Evolutionary conservation across 2,113 vertebrate genomes (phyloP).

Genomic region (Phrynosoma platyrhinos): DNA sequence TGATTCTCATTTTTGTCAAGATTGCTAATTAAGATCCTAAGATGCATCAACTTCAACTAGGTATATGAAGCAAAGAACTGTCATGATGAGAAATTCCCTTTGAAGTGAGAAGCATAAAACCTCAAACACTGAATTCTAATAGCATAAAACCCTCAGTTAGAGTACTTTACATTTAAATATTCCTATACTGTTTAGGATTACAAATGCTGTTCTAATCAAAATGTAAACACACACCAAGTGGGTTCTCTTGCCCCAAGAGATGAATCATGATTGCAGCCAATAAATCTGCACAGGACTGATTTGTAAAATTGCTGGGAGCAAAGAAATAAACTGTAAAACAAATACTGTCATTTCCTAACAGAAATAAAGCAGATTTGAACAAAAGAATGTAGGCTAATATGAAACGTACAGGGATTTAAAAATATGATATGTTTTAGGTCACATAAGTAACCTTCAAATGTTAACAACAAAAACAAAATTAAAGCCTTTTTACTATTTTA

Average conservation of each 20-base stretch:
- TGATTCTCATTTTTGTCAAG: no score
- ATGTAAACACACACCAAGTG: background rate
- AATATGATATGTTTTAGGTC: background rate
- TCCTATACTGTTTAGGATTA: constrained; percentile 31
- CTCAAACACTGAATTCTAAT: constrained; percentile 29
- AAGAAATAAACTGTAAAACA: constrained; percentile 9
- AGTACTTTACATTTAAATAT: constrained; percentile 22
- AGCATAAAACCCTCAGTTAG: constrained; percentile 25
- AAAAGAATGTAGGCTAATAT: background rate
- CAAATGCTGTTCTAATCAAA: background rate
- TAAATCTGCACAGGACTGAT: background rate
- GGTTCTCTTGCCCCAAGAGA: background rate
- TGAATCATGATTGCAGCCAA: background rate
- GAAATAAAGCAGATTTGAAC: background rate
- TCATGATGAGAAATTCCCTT: constrained; percentile 24
- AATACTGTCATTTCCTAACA: background rate
- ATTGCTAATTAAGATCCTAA: background rate
- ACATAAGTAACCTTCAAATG: constrained; percentile 7
- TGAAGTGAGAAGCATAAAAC: background rate
- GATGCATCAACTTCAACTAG: background rate
- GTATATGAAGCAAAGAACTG: background rate
- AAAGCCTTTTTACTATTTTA: background rate
- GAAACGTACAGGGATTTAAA: constrained; percentile 1
- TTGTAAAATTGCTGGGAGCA: background rate
- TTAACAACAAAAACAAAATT: background rate